Base-by-base conservation (phyloP, 2,888 invertebrate species). In the Nasonovia ribisnigri region DNA sequence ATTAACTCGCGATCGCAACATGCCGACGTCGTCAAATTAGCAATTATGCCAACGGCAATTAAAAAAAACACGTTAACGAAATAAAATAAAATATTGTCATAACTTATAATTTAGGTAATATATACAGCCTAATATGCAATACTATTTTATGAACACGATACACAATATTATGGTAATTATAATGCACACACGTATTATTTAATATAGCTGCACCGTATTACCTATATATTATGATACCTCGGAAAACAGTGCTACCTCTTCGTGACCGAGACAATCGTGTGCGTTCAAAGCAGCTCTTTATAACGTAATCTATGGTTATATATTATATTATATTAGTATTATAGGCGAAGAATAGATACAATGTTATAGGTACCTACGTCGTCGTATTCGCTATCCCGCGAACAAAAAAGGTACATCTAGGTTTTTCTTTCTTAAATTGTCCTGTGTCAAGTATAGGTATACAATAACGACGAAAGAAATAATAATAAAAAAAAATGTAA, bases 231-330 rank as follows among this genome's bases (percentile, higher is more conserved):
- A 51, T 57, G 57, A 57, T 88, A 57, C 36, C 13, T 88, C 16
- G 42, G 5, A 57, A 88, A 57, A 88, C 42, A 57, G 88, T 57
- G 43, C 57, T 88, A 88, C 36, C 43, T 43, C 8, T 88, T 88
- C 88, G 88, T 88, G 57, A 88, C 57, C 57, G 43, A 57, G 43
- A 88, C 42, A 88, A 57, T 88, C 57, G 88, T 88, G 88, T 88
- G 57, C 43, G 54, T 42, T 67, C 43, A 88, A 88, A 88, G 57
- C 42, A 8, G 57, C 54, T 57, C 57, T 57, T 29, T 43, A 88
- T 88, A 88, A 87, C 20, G 16, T n/a, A n/a, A 87, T 60, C 16
- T 67, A 67, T 24, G n/a, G n/a, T n/a, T n/a, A 54, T 54, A 54
- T 10, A 54, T 4, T n/a, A 67, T 36, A 67, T 36, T 67, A 67